phyloP scores from a whole-genome alignment of 2,797 vertebrate species.

The Arctocebus calabarensis region DNA sequence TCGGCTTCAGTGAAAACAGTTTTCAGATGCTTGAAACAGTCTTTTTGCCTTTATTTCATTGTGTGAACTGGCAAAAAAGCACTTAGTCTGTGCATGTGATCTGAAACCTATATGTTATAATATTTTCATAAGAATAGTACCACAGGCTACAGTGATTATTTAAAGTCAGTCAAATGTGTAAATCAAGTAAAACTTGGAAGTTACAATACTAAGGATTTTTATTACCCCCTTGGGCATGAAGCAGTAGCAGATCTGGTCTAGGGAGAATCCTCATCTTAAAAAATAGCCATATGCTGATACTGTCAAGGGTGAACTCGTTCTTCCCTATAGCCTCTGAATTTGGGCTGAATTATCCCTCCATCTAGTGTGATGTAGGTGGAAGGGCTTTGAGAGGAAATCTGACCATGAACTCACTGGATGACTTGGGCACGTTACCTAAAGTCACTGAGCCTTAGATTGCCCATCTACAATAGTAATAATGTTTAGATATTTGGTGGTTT shows the following conservation, averaged over 20 bases:
- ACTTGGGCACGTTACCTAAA: not conserved
- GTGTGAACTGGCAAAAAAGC: not conserved
- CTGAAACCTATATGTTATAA: not conserved
- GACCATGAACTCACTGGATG: not conserved
- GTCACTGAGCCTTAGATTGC: not conserved
- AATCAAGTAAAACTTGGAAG: not conserved
- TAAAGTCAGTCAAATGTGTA: not conserved
- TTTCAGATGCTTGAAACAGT: not conserved
- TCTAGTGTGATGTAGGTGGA: not conserved
- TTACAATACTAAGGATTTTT: not conserved
- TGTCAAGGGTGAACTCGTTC: not conserved
- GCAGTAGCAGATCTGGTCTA: not conserved
- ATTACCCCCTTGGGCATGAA: not conserved
- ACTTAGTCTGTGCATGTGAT: accelerated
- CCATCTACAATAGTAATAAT: not conserved
- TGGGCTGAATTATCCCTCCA: not conserved
- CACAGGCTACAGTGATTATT: not conserved
- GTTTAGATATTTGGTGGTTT: not conserved
- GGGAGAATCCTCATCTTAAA: not conserved
- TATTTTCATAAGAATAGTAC: not conserved
- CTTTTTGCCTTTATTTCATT: not conserved
- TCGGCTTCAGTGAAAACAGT: not conserved
- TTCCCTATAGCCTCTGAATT: not conserved
- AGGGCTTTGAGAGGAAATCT: not conserved
- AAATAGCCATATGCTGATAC: accelerated